These are phyloP conservation scores for Antheraea assamensis DNA, from an alignment of 2,888 invertebrate genomes.

Conservation along the genomic window DNA sequence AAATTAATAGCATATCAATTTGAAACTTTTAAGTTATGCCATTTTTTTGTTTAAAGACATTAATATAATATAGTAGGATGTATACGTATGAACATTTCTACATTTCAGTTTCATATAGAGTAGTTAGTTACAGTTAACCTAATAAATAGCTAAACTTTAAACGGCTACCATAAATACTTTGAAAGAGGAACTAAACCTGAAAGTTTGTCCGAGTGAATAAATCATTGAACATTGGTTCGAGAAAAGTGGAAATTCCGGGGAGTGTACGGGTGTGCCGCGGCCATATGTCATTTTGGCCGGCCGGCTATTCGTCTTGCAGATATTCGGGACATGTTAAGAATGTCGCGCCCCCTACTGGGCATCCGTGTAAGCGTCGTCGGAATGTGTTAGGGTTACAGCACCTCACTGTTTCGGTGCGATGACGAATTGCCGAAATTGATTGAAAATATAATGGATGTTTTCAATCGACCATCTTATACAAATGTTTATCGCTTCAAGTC, in stretches of 20 bases:
- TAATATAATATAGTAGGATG: neutral
- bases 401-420: neutral
- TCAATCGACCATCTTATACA: neutral
- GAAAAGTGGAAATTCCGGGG: slow-evolving; percentile 58
- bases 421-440: slow-evolving; percentile 12
- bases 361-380: slow-evolving; percentile 39
- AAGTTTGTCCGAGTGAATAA: slow-evolving; percentile 49
- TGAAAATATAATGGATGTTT: slow-evolving; percentile 23
- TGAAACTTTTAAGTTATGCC: neutral
- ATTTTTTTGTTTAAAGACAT: neutral
- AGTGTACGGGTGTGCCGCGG: slow-evolving; percentile 58
- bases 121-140: neutral
- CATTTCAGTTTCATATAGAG: neutral
- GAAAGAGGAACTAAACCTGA: slow-evolving; percentile 54
- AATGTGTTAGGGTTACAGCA: slow-evolving; percentile 50
- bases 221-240: slow-evolving; percentile 47
- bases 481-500: neutral
- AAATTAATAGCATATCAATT: too few species aligned
- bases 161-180: slow-evolving; percentile 62
- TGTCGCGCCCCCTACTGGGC: slow-evolving; percentile 50
- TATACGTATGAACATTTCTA: neutral
- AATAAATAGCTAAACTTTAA: slow-evolving; percentile 57
- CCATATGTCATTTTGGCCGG: slow-evolving; percentile 78
- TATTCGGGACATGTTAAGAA: slow-evolving; percentile 73
- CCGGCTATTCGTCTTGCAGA: slow-evolving; percentile 77